A percentile compares a stretch with the other conserved stretches of the same genome.
These are phyloP conservation scores for Macroglossus sobrinus DNA, from an alignment of 2,113 vertebrate genomes.

Conservation along the genomic window DNA sequence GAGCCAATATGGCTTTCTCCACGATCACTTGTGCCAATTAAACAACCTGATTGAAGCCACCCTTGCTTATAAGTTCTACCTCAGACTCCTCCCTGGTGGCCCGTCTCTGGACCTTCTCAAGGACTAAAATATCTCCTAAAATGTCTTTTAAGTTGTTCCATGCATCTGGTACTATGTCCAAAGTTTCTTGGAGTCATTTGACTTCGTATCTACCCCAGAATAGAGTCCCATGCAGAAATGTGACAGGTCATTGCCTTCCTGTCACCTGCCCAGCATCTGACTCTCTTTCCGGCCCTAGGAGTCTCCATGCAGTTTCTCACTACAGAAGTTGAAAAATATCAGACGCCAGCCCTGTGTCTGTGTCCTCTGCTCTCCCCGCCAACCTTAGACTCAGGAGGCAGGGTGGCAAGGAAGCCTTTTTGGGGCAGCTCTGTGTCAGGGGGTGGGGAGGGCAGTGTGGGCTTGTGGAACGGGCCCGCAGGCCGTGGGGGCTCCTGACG, in stretches of 20 bases:
- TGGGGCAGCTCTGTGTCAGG: neutral
- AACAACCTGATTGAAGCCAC: neutral
- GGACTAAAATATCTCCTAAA: neutral
- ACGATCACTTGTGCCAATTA: neutral
- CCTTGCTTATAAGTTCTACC: neutral
- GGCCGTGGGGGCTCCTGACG: neutral
- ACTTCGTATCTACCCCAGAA: neutral
- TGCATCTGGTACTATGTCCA: neutral
- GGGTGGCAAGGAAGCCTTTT: no score
- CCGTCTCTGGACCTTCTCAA: neutral
- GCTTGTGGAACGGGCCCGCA: neutral
- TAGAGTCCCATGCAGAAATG: accelerated
- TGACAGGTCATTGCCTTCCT: neutral
- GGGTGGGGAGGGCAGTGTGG: no score
- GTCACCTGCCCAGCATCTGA: neutral
- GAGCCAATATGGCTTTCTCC: neutral
- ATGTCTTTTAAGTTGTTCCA: neutral
- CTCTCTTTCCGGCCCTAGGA: neutral
- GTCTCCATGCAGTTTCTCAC: neutral
- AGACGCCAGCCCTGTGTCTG: neutral
- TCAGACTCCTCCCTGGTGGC: neutral
- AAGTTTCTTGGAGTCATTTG: neutral
- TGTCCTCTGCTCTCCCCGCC: accelerated
- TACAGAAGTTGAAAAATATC: neutral
- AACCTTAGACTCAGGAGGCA: neutral